Base-by-base conservation (phyloP, 2,113 vertebrate genomes). In the Misgurnus anguillicaudatus region DNA sequence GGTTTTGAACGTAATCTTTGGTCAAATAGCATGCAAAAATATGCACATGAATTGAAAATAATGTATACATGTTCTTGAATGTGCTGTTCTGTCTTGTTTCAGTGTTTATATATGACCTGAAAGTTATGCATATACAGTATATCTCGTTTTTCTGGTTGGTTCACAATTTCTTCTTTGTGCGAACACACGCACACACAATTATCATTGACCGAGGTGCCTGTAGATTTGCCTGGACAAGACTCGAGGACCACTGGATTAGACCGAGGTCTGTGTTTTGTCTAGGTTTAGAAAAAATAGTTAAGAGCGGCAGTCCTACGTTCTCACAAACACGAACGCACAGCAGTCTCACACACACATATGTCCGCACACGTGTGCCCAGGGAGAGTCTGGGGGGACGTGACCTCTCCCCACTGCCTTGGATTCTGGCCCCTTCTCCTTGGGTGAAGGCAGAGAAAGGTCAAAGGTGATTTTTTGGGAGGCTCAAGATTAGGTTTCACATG, bases 401-500 rank as follows among this genome's bases (percentile, higher is more conserved):
- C 91, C 91, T 92, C 89, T 92, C 89, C 87, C 87, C 87, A 92
- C 88, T 91, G 89, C 90, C 91, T 91, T 86, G 86, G 88, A 85
- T 39, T 62, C 38, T 78, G 53, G 62, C 61, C 76, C 91, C 89
- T 89, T 89, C 84, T 89, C 87, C 89, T 88, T 89, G 88, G 90
- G 90, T 89, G 91, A 90, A 92, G 89, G 90, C 89, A 88, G 88
- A 68, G 91, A 85, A 89, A 83, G 91, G 93, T 93, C 88, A 89
- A 87, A 93, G 94, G 94, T 95, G 91, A 93, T 88, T 93, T 93
- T 95, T 94, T 89, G 86, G 91, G 93, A 72, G 57, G 72, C 93
- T 95, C 89, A 91, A 92, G 95, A 94, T 91, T 92, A 91, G 77
- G 82, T 92, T 96, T 94, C 92, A 91, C 91, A 93, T 94, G 94